Base-by-base conservation (phyloP, 2,888 invertebrate genomes). In the Thysanoteuthis rhombus region DNA sequence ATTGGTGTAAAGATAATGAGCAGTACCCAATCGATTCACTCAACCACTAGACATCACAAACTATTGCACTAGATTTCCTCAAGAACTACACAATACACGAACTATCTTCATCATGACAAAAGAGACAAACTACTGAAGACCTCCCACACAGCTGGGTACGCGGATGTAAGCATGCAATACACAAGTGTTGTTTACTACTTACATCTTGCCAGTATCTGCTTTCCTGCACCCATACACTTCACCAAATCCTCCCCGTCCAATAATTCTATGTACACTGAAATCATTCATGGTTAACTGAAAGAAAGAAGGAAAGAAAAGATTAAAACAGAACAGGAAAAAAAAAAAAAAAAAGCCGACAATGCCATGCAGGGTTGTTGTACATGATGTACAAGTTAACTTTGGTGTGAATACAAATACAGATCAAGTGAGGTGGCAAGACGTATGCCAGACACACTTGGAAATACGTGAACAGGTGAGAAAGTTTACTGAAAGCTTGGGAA, bases 171-270 rank as follows among this genome's bases (percentile, higher is more conserved):
- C 52, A 22, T 25, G 25, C 52, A 52, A 52, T 25, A 52, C 25
- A 52, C 25, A 52, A 52, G 25, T 52, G 52, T 52, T 52, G 52
- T 52, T 25, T 25, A 32, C 40, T 42, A 95, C 97, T 96, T 96
- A 97, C 99, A 99, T 99, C 98, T 99, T 99, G 94, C 99, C 99
- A 38, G 99, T 99, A 97, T 99, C 99, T 94, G 99, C 99, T 97
- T 99, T 99, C 96, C 99, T 98, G 97, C 99, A 99, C 93, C 99
- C 99, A 97, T 99, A 99, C 28, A 99, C 99, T 97, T 99, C 99
- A 93, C 99, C 99, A 97, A 99, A 99, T 93, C 99, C 99, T 93
- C 99, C 99, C 95, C 99, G 98, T 42, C 99, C 99, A 96, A 99
- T 99, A 97, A 99, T 99, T 97, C 99, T 98, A 97, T 99, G 99